Evolutionary conservation across 1,140 invertebrate genomes (phyloP), one percentile per base, ranked within the genome.

Genomic region (Periplaneta americana): DNA sequence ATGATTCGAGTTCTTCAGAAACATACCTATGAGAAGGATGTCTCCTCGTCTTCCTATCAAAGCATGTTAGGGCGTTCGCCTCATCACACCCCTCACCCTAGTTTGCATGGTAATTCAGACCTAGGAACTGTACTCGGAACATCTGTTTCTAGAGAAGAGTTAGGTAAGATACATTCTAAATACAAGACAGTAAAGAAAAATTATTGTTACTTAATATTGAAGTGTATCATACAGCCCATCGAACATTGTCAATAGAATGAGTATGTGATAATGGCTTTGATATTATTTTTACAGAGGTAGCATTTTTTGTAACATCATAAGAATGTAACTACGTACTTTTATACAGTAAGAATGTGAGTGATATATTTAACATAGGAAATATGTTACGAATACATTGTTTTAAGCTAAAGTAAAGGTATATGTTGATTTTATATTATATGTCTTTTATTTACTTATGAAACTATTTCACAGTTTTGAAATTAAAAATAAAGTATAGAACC

Each of bases 1-100:
- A 97, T 97, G 95, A 96, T 98, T 83, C 93, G 94, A 83, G 95
- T 97, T 6, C 89, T 97, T 28, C 95, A 97, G 86, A 95, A 95
- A 84, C 94, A 95, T 85, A 94, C 93, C 2, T 92, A 92, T 48
- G 92, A 93, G 82, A 93, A 93, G 84, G 92, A 92, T 80, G 91
- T 90, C 74, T 89, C 90, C n/a, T 89, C 88, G 76, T 89, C 88
- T 79, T 87, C 85, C 1, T 87, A 84, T 84, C 86, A 86, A 32
- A 89, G 87, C 84, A 89, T 90, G 84, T 83, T 90, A 34, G 85
- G 87, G 22, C 84, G 86, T 77, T 90, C 87, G 86, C 90, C 88
- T 82, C 90, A 87, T 88, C 91, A 87, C 87, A 91, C 89, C 85
- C 91, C 89, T 18, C 89, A 90, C 85, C 86, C 88, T 28, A 90